phyloP scores from a whole-genome alignment of 2,888 invertebrate genomes.

The Dicyrtomina minuta region DNA sequence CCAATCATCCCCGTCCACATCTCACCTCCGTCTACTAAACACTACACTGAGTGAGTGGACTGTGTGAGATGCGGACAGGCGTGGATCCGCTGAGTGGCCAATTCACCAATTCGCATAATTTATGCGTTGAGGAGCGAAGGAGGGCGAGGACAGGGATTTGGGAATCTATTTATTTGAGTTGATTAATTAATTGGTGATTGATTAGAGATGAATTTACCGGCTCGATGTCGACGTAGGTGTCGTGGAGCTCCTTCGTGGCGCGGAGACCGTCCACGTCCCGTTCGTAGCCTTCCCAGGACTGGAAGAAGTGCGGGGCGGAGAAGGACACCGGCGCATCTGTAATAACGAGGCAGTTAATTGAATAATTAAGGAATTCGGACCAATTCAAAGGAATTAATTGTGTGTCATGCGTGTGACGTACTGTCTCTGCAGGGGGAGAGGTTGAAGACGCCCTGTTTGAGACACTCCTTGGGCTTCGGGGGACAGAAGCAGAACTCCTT shows the following conservation, averaged over 20 bases:
- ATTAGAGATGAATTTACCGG: constrained; percentile 75
- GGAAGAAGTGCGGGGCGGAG: constrained; percentile 86
- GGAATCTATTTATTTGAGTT: too few relatives aligned
- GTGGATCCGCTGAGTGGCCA: too few relatives aligned
- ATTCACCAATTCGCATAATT: too few relatives aligned
- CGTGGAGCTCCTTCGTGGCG: constrained; percentile 69
- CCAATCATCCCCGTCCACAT: too few relatives aligned
- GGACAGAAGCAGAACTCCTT: constrained; percentile 52
- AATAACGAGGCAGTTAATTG: constrained; percentile 53
- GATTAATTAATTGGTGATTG: too few relatives aligned
- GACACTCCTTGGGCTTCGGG: constrained; percentile 47
- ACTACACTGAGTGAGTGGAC: too few relatives aligned
- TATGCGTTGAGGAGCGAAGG: too few relatives aligned
- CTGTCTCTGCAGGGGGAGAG: constrained; percentile 52
- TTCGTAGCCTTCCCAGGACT: constrained; percentile 61
- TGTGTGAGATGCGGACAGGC: too few relatives aligned
- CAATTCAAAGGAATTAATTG: too few relatives aligned
- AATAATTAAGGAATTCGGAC: too few relatives aligned
- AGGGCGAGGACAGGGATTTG: too few relatives aligned
- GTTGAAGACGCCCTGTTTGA: constrained; percentile 49
- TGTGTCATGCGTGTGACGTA: constrained; percentile 21
- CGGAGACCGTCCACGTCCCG: constrained; percentile 71
- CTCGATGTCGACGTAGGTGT: constrained; percentile 80
- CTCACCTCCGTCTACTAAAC: too few relatives aligned
- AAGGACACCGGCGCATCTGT: constrained; percentile 82